phyloP scores from a whole-genome alignment of 2,888 invertebrate genomes.

The Cosmia pyralina region DNA sequence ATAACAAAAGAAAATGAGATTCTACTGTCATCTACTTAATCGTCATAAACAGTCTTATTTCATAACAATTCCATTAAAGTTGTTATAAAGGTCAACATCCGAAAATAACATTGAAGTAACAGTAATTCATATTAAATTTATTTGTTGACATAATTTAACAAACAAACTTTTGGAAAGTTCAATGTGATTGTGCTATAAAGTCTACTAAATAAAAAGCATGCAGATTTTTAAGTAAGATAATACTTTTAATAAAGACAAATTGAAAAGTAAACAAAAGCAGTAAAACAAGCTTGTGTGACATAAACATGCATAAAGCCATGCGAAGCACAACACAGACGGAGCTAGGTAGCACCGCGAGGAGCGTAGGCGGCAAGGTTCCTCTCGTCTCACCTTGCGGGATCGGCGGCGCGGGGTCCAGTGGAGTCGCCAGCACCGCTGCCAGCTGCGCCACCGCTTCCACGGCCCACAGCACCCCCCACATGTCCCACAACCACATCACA shows the following conservation, averaged over 20 bases:
- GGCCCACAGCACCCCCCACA: constrained; percentile 88
- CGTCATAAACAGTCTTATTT: neutral
- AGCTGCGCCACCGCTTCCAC: constrained; percentile 83
- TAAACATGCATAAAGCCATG: constrained; percentile 72
- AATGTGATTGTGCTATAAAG: neutral
- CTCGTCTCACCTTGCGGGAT: constrained; percentile 87
- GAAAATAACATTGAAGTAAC: constrained; percentile 4
- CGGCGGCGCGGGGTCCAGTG: constrained; percentile 84
- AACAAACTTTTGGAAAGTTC: constrained; percentile 22
- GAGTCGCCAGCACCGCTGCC: constrained; percentile 81
- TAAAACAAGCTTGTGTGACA: constrained; percentile 24
- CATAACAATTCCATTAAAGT: neutral
- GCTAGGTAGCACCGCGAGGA: constrained; percentile 51
- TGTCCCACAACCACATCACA: constrained; percentile 90
- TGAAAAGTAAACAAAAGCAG: constrained; percentile 28
- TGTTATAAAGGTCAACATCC: neutral
- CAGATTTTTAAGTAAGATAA: constrained; percentile 8
- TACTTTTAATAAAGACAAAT: constrained; percentile 36
- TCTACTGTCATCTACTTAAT: neutral
- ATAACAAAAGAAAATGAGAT: neutral
- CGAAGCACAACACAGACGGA: constrained; percentile 68
- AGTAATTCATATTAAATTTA: neutral
- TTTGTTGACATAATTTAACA: neutral
- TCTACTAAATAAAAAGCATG: constrained; percentile 41
- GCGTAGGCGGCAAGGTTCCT: constrained; percentile 83